Evolutionary conservation across 1,140 invertebrate genomes (phyloP), one percentile per base, ranked within the genome.

Genomic region (Hylyphantes graminicola): DNA sequence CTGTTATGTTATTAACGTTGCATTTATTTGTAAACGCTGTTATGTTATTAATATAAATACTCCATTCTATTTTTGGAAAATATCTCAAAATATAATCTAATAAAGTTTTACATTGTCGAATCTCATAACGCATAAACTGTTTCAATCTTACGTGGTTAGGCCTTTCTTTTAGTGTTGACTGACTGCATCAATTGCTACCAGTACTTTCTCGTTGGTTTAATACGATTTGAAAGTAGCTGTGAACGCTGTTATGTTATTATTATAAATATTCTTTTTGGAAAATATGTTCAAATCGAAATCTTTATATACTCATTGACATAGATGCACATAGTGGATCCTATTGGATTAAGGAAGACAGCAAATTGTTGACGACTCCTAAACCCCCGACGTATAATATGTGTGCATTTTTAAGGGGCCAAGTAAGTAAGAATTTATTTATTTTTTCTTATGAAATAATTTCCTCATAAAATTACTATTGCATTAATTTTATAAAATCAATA

Each of bases 321-420:
- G 17, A 61, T 61, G 57, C 12, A 12, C 57, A 61, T 61, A 61
- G 12, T 12, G 12, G 12, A 61, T 61, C 17, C 17, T 61, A 15
- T 61, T 61, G 72, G 72, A n/a, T 74, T 21, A 15, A n/a, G 12
- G 72, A 74, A 59, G 21, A 74, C 21, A 74, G 72, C 3, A 35
- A 35, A 11, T 54, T 17, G 13, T 61, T 61, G 57, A 61, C 17
- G 17, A 61, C 17, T 61, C 12, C 8, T 35, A 35, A 10, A 59
- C 8, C 54, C 21, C 17, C 11, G 21, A 7, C 9, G 15, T 2
- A 0, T 7, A 57, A 9, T 13, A 21, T 9, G 4, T 74, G 72
- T 35, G 53, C 72, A n/a, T 74, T 17, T 19, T 13, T 74, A 59
- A 61, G 12, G 17, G 17, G 57, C 35, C 35, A 35, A 35, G 57